A percentile compares a stretch with the other conserved stretches of the same genome.
Evolutionary conservation across 2,113 vertebrate species (phyloP).

Genomic region (Melanocharis versteri): DNA sequence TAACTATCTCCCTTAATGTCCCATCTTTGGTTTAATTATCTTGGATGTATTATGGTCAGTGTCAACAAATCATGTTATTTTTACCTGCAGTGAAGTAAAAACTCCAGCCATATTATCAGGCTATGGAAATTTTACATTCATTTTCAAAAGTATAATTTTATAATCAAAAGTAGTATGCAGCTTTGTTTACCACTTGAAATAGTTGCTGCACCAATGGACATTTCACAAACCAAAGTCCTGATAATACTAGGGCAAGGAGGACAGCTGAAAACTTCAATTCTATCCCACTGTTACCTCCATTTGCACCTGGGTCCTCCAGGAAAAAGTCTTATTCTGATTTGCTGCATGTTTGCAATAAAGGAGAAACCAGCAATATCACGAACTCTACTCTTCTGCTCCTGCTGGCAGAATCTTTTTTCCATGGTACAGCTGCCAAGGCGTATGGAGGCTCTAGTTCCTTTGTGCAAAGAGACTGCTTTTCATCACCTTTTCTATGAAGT

Average conservation of each 20-base stretch:
- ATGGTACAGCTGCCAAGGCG: not conserved
- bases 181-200: not conserved
- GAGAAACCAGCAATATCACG: not conserved
- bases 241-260: not conserved
- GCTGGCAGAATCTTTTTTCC: not conserved
- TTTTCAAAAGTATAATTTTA: not conserved
- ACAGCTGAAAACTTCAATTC: not conserved
- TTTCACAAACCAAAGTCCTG: not conserved
- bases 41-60: not conserved
- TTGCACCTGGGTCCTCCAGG: not conserved
- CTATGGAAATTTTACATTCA: not conserved
- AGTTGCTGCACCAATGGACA: not conserved
- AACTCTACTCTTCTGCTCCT: not conserved
- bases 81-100: not conserved
- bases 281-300: not conserved
- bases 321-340: not conserved
- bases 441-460: constrained; percentile 2
- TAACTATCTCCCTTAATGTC: not conserved
- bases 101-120: not conserved
- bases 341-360: not conserved
- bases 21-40: not conserved
- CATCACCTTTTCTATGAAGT: not conserved
- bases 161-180: not conserved
- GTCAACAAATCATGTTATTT: not conserved
- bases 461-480: not conserved